Evolutionary conservation across 2,113 vertebrate genomes (phyloP), one percentile per base, ranked within the genome.

Genomic region (Thamnophis sirtalis): DNA sequence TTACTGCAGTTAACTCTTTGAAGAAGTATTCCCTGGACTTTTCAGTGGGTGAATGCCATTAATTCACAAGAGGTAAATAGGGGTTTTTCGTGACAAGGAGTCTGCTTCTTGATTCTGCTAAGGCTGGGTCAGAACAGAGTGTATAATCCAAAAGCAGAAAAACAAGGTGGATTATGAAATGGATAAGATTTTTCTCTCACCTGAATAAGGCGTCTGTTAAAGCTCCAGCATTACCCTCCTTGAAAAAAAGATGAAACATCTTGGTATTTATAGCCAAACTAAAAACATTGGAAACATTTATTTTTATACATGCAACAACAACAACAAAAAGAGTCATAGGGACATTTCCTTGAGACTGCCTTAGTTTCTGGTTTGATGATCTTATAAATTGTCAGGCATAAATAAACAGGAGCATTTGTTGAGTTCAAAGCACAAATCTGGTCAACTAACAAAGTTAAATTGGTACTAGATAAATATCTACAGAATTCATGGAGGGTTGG

Each of bases 211-310:
- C 22, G 17, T 89, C 88, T 43, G 9, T 2, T 0, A 90, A 56
- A 4, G 0, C 4, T 50, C 92, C 94, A 60, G 19, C 93, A 94
- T 50, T 0, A 84, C 94, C 89, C 33, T 92, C 97, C 97, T 96
- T 89, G 53, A 50, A 80, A 60, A 60, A 0, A 10, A 68, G 88
- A 88, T 91, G 58, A 90, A 24, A 91, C 84, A 0, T n/a, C 73
- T 93, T 85, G 60, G 21, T 2, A 28, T 9, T 38, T 91, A 50
- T 26, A 89, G 13, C 33, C 19, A 53, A 84, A 11, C 50, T 63
- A 8, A 54, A 58, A 58, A 21, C 21, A 58, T 21, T 53, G 58
- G 51, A 21, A 53, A 56, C 9, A 24, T 88, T 80, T 28, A 88
- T 28, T 56, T 19, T 24, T 26, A 38, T 38, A 38, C 6, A 38